Evolutionary conservation across 2,797 vertebrate genomes (phyloP).

Genomic region (Clarias laeviceps): DNA sequence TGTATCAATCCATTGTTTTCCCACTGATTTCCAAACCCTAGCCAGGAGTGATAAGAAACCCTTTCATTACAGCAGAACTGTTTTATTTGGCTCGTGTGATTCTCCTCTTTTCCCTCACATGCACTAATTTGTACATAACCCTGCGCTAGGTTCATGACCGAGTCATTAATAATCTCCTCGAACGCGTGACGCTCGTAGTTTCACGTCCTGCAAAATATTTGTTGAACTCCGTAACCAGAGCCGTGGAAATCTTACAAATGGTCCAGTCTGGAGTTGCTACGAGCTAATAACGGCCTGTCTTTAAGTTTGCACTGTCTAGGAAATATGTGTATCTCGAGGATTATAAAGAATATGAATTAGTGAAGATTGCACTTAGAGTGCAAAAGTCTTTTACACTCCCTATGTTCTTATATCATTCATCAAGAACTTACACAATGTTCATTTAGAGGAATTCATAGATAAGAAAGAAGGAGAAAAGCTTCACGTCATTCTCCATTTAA

Average conservation of each 20-base stretch:
- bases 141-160: conserved; percentile 23
- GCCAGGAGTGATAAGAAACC: conserved; percentile 31
- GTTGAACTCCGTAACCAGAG: conserved; percentile 26
- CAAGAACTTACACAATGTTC: not conserved
- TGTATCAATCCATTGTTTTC: conserved; percentile 31
- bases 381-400: not conserved
- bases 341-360: not conserved
- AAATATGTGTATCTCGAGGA: not conserved
- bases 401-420: not conserved
- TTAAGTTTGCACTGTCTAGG: not conserved
- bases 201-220: conserved; percentile 20
- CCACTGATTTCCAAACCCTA: not conserved
- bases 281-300: too few species aligned
- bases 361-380: not conserved
- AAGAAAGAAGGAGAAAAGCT: not conserved
- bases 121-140: conserved; percentile 40
- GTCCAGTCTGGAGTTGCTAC: not conserved
- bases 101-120: conserved; percentile 21
- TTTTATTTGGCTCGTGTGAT: conserved; percentile 48
- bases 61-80: conserved; percentile 16
- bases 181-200: not conserved
- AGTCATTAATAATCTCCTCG: conserved; percentile 40
- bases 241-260: not conserved
- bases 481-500: not conserved
- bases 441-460: not conserved